Conservation (phyloP, 2,888 invertebrate genomes). For the Sinotaia quadrata region DNA sequence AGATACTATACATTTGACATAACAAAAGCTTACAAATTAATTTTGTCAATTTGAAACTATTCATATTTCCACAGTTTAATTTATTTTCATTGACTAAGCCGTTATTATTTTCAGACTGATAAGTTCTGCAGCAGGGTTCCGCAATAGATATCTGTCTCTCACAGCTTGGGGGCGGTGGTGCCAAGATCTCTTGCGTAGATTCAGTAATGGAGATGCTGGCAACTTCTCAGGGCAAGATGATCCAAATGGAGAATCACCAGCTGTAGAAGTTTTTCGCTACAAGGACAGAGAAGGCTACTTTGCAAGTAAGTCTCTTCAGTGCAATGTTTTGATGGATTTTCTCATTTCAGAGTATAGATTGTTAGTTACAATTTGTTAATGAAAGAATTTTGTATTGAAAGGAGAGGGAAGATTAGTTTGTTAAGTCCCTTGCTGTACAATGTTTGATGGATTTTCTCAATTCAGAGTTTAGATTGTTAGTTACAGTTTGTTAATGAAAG, state of each 20-base stretch:
- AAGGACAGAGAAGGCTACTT: constrained; percentile 71
- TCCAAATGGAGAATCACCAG: constrained; percentile 71
- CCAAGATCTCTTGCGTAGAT: constrained; percentile 42
- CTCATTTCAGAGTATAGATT: too few relatives aligned
- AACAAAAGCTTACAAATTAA: neutral
- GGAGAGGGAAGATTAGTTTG: too few relatives aligned
- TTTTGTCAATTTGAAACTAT: neutral
- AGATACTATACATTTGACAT: neutral
- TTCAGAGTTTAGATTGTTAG: too few relatives aligned
- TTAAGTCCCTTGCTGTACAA: too few relatives aligned
- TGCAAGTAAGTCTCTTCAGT: constrained; percentile 66
- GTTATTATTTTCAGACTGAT: constrained; percentile 56
- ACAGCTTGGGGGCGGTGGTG: constrained; percentile 68
- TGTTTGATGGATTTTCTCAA: too few relatives aligned
- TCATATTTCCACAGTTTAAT: too few relatives aligned
- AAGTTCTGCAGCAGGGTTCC: constrained; percentile 53
- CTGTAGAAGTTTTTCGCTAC: constrained; percentile 71
- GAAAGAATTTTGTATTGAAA: too few relatives aligned
- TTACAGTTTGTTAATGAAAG: too few relatives aligned
- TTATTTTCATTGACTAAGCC: constrained; percentile 2
- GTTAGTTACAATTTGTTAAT: too few relatives aligned
- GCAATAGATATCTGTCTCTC: constrained; percentile 64
- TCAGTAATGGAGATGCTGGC: constrained; percentile 3
- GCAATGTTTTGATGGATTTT: too few relatives aligned
- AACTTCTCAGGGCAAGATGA: constrained; percentile 45